Evolutionary conservation across 92 coral and sea anemone species (phyloP).

Genomic region (Diadumene lineata): DNA sequence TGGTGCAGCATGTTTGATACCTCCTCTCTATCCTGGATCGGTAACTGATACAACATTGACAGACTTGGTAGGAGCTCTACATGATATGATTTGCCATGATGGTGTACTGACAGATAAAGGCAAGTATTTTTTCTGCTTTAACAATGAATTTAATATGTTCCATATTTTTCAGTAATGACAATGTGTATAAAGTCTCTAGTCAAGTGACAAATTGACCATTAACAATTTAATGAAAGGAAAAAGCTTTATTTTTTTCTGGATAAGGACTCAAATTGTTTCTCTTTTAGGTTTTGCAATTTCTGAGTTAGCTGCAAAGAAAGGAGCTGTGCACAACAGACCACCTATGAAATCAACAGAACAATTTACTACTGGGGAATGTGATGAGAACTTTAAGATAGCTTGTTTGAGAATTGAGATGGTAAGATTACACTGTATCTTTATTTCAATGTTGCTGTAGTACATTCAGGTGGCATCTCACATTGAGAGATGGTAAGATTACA

Average conservation of each 20-base stretch:
- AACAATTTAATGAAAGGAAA: background rate
- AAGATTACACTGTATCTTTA: too few relatives aligned
- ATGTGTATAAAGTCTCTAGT: background rate
- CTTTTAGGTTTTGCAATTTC: too few relatives aligned
- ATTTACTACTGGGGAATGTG: conserved; percentile 23
- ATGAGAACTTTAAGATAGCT: conserved; percentile 31
- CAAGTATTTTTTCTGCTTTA: conserved; percentile 1
- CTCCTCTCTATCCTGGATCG: background rate
- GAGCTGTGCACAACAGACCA: conserved; percentile 14
- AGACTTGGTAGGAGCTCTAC: conserved; percentile 20
- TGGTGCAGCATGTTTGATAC: conserved; percentile 9
- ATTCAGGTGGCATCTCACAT: too few relatives aligned
- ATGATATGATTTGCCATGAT: conserved; percentile 20
- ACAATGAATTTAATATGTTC: background rate
- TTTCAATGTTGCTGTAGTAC: too few relatives aligned
- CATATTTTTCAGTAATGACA: background rate
- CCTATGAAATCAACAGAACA: conserved; percentile 17
- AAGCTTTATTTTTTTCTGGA: background rate
- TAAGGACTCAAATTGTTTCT: conserved; percentile 3
- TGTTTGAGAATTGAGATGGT: conserved; percentile 26
- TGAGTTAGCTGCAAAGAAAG: conserved; percentile 5
- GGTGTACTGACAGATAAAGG: conserved; percentile 42
- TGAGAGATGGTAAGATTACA: too few relatives aligned
- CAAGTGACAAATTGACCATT: background rate
- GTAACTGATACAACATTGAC: conserved; percentile 15